Evolutionary conservation across 2,797 vertebrate genomes (phyloP).

Genomic region (Cottoperca gobio): DNA sequence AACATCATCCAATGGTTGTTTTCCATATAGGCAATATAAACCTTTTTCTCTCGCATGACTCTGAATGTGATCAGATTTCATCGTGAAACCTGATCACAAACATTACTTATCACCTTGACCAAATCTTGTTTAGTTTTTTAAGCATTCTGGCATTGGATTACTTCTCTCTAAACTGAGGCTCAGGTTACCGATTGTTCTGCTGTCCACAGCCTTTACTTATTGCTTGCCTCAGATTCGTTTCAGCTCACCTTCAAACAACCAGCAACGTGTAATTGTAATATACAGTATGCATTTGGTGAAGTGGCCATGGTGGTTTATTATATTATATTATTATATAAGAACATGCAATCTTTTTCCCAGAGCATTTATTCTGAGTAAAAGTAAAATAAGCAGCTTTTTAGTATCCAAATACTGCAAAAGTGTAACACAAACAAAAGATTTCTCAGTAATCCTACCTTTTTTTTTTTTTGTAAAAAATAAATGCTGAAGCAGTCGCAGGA

Average conservation of each 20-base stretch:
- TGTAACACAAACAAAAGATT: background rate
- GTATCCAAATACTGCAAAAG: background rate
- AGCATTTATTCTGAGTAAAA: background rate
- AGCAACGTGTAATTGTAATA: background rate
- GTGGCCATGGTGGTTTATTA: background rate
- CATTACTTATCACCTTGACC: constrained; percentile 44
- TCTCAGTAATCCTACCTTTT: constrained; percentile 57
- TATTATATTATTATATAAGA: no score
- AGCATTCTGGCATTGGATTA: constrained; percentile 44
- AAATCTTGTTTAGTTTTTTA: constrained; percentile 35
- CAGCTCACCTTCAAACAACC: constrained; percentile 8
- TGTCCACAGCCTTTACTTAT: background rate
- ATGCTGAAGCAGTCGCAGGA: constrained; percentile 9
- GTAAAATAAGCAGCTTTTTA: background rate
- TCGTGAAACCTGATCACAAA: constrained; percentile 30
- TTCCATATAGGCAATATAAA: background rate
- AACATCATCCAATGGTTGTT: background rate
- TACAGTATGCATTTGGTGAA: no score
- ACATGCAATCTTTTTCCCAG: background rate
- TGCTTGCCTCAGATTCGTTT: constrained; percentile 14
- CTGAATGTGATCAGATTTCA: background rate
- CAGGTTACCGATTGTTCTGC: constrained; percentile 62
- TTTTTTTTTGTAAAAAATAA: background rate
- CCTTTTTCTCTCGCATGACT: background rate
- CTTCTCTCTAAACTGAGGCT: constrained; percentile 35